These are phyloP conservation scores for Patella pellucida DNA, from an alignment of 2,888 invertebrate genomes.

Conservation along the genomic window DNA sequence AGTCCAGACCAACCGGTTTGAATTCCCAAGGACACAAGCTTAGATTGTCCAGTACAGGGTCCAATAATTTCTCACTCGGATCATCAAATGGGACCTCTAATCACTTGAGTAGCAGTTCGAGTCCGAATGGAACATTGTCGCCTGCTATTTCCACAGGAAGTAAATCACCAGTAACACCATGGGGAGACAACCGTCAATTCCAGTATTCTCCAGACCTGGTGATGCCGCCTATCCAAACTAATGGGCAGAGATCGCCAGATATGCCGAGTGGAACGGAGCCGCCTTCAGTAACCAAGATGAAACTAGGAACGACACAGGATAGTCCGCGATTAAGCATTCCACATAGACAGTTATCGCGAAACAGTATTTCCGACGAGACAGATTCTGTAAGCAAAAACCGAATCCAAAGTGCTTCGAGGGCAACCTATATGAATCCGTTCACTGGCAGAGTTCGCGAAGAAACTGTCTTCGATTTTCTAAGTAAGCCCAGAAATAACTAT, in stretches of 20 bases:
- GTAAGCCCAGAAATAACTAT: neutral
- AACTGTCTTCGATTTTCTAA: neutral
- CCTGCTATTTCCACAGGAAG: neutral
- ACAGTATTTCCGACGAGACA: neutral
- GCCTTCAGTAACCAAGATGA: neutral
- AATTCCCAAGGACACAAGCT: neutral
- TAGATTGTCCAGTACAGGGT: neutral
- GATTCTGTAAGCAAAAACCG: neutral
- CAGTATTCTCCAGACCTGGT: neutral
- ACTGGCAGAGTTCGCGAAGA: neutral
- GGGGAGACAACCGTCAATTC: neutral
- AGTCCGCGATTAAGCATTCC: neutral
- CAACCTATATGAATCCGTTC: neutral
- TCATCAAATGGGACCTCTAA: neutral
- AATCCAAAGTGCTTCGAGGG: neutral
- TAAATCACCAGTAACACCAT: neutral
- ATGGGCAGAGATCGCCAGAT: neutral
- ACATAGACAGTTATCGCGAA: neutral
- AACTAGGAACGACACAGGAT: neutral
- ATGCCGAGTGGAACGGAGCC: neutral
- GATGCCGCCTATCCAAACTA: neutral
- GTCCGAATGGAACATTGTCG: neutral
- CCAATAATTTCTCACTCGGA: neutral
- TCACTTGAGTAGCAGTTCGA: neutral
- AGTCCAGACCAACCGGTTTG: neutral